Conservation (phyloP, 2,113 vertebrate species). For the Perca fluviatilis region DNA sequence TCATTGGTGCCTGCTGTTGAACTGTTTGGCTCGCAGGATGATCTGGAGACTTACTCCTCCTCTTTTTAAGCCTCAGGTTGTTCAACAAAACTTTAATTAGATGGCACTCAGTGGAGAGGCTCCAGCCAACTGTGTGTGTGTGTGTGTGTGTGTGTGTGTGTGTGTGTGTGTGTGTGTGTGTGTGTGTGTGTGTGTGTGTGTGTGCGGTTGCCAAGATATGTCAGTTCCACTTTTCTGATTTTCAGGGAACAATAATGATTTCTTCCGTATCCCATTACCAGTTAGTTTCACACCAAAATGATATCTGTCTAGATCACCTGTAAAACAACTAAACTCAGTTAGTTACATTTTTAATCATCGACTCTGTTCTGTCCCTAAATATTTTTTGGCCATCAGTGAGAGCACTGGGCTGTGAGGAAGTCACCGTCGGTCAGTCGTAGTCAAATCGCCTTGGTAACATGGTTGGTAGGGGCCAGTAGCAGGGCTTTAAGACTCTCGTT, state of each 20-base stretch:
- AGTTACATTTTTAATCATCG: not conserved
- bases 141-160: too few relatives aligned
- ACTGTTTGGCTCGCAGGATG: conserved; percentile 10
- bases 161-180: not conserved
- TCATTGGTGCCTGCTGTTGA: not conserved
- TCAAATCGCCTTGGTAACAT: conserved; percentile 19
- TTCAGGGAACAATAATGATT: conserved; percentile 31
- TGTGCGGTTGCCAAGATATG: conserved; percentile 24
- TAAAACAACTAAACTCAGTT: not conserved
- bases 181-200: not conserved
- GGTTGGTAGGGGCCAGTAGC: not conserved
- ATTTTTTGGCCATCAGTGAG: not conserved
- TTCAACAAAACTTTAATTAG: conserved; percentile 53
- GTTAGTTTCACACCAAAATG: conserved; percentile 20
- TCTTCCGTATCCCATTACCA: not conserved
- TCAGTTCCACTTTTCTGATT: conserved; percentile 37
- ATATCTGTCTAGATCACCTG: not conserved
- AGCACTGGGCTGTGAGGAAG: conserved; percentile 3
- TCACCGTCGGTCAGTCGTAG: not conserved
- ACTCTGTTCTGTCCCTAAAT: too few relatives aligned
- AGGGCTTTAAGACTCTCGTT: too few relatives aligned
- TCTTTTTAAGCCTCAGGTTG: conserved; percentile 46
- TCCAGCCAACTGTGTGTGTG: conserved; percentile 33
- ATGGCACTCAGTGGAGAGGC: conserved; percentile 35
- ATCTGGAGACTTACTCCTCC: conserved; percentile 11